These are phyloP conservation scores for Hypanus sabinus DNA, from an alignment of 2,113 vertebrate species.

Conservation along the genomic window DNA sequence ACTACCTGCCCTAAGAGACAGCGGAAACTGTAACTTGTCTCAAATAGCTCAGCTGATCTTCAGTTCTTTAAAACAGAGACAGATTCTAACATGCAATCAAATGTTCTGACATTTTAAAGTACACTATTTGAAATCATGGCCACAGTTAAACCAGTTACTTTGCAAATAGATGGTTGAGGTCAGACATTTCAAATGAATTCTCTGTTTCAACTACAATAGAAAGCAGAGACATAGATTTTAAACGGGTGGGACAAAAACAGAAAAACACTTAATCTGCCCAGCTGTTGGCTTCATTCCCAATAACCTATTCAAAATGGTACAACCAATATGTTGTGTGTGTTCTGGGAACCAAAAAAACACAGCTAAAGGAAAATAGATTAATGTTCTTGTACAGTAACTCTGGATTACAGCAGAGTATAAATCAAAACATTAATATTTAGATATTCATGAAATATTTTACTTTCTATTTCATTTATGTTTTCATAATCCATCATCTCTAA, in stretches of 20 bases:
- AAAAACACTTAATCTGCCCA: not conserved
- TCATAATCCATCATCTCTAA: not conserved
- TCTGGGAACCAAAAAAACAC: not conserved
- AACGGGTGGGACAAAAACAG: not conserved
- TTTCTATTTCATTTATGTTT: not conserved
- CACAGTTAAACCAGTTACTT: not conserved
- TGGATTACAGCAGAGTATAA: not conserved
- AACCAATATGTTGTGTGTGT: not conserved
- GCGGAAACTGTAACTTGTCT: not conserved
- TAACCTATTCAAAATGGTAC: not conserved
- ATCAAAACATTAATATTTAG: constrained; percentile 1
- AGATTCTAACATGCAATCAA: not conserved
- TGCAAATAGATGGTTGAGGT: no score
- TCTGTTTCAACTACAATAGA: not conserved
- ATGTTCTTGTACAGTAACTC: not conserved
- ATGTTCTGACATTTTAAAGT: not conserved
- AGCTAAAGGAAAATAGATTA: not conserved
- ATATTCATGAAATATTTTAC: not conserved
- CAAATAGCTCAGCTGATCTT: not conserved
- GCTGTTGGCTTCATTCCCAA: not conserved
- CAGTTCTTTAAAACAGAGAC: not conserved
- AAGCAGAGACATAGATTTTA: not conserved
- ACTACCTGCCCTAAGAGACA: not conserved
- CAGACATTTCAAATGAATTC: not conserved
- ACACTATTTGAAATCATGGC: not conserved